These are phyloP conservation scores for Coleophora deauratella DNA, from an alignment of 2,888 invertebrate species.

Conservation along the genomic window DNA sequence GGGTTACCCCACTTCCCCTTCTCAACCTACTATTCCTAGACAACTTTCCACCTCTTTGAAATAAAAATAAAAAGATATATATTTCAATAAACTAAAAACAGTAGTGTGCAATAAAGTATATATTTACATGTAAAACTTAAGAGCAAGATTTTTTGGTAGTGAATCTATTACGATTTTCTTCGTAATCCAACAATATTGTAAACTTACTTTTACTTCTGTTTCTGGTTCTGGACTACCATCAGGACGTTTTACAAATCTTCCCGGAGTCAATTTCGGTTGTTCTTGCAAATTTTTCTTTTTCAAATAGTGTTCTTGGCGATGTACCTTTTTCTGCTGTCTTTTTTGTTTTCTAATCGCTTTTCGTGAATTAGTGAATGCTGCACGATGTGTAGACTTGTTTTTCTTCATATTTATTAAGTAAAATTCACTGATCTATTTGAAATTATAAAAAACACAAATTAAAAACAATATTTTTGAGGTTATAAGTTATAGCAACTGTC, in stretches of 20 bases:
- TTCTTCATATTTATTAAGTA: constrained; percentile 34
- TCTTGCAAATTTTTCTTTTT: constrained; percentile 41
- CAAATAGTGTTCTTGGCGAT: constrained; percentile 52
- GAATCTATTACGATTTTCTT: no score
- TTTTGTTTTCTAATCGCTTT: constrained; percentile 84
- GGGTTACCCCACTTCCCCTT: no score
- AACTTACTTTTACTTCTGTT: constrained; percentile 1
- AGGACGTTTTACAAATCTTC: constrained; percentile 52
- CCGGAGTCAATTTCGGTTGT: constrained; percentile 29
- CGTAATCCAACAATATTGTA: no score
- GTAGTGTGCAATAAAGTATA: no score
- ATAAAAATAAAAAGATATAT: no score
- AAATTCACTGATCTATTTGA: background rate
- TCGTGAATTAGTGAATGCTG: constrained; percentile 58
- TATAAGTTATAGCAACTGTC: background rate
- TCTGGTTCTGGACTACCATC: constrained; percentile 24
- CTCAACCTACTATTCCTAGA: no score
- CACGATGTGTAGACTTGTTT: constrained; percentile 27
- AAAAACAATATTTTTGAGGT: no score
- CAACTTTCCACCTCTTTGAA: no score
- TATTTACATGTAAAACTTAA: no score
- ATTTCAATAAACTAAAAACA: no score
- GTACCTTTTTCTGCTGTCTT: constrained; percentile 79
- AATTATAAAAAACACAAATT: background rate
- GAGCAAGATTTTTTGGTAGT: no score